phyloP scores from a whole-genome alignment of 2,797 vertebrate species.

The Nasua narica region DNA sequence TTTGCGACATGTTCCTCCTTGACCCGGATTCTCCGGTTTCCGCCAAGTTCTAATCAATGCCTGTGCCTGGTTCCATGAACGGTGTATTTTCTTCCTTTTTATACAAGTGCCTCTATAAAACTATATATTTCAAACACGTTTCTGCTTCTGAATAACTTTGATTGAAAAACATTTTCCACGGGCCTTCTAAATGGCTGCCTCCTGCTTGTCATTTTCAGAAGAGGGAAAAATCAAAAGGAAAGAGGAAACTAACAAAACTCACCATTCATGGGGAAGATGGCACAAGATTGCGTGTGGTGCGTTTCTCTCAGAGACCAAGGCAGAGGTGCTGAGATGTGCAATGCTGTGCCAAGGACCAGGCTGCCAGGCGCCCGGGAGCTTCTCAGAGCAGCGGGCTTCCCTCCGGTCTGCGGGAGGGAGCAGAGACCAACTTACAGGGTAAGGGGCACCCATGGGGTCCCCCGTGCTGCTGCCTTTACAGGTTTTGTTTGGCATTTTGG shows the following conservation, averaged over 20 bases:
- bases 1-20: background rate
- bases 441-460: fast-evolving
- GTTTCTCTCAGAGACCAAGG: background rate
- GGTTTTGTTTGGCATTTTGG: background rate
- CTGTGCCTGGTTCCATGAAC: fast-evolving
- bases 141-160: background rate
- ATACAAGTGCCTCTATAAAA: background rate
- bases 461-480: background rate
- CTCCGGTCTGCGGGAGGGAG: fast-evolving
- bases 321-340: fast-evolving
- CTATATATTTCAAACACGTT: background rate
- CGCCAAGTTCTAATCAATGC: background rate
- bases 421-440: background rate
- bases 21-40: background rate
- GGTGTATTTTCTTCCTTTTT: background rate
- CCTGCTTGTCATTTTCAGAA: background rate
- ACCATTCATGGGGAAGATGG: background rate
- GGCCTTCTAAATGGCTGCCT: background rate
- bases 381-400: background rate
- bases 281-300: fast-evolving
- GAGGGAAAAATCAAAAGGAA: background rate
- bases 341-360: fast-evolving
- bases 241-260: background rate
- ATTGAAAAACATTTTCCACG: background rate
- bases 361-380: fast-evolving